Percentiles rank a stretch among this genome's conserved stretches.
Evolutionary conservation across 2,113 vertebrate genomes (phyloP).

Genomic region (Eulemur rufifrons): DNA sequence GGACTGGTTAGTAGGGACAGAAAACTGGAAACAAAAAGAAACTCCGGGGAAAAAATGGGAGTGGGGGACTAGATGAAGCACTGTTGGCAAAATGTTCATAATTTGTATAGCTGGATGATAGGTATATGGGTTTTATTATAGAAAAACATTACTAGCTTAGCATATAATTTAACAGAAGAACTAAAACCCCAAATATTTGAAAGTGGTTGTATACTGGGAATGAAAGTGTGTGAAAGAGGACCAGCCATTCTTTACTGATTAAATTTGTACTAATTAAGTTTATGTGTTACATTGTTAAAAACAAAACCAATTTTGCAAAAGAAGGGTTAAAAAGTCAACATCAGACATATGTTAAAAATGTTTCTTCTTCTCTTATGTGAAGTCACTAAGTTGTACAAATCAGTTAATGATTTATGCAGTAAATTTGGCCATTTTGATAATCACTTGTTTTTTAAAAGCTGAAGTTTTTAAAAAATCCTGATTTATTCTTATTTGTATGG

Average conservation of each 20-base stretch:
- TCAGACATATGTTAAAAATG: not conserved
- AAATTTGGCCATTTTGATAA: slow-evolving; percentile 49
- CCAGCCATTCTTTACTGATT: slow-evolving; percentile 13
- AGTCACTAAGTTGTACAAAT: slow-evolving; percentile 9
- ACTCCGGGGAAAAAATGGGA: not conserved
- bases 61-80: not conserved
- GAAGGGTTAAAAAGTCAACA: not conserved
- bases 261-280: not conserved
- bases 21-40: not conserved
- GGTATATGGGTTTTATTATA: not conserved
- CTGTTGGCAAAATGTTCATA: not conserved
- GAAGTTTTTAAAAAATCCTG: not conserved
- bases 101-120: not conserved
- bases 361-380: not conserved
- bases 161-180: not conserved
- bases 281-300: slow-evolving; percentile 42
- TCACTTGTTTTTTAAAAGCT: slow-evolving; percentile 39
- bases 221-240: not conserved
- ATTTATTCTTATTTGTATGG: slow-evolving; percentile 48
- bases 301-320: slow-evolving; percentile 45
- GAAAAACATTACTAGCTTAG: slow-evolving; percentile 17
- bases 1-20: not conserved
- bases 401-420: slow-evolving; percentile 24
- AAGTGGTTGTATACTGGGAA: not conserved
- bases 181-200: slow-evolving; percentile 15